A percentile compares a stretch with the other conserved stretches of the same genome.
phyloP scores from a whole-genome alignment of 23 tunicate genomes.

The Halocynthia roretzi region DNA sequence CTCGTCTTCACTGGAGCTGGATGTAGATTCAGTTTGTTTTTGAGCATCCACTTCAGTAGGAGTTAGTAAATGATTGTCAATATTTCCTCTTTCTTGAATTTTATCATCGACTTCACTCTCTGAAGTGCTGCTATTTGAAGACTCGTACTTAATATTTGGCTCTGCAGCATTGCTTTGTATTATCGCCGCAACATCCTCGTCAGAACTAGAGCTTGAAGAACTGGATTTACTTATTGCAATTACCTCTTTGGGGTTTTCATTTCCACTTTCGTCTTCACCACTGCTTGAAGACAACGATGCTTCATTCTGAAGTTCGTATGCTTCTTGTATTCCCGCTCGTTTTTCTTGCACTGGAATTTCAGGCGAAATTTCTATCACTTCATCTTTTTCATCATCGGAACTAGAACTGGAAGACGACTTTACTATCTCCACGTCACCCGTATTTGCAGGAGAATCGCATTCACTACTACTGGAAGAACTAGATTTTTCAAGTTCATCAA shows the following conservation, averaged over 20 bases:
- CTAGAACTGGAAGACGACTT: conserved; percentile 15
- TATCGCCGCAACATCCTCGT: not conserved
- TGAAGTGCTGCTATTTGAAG: not conserved
- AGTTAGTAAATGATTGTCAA: not conserved
- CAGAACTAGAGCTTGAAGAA: not conserved
- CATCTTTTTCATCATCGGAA: conserved; percentile 14
- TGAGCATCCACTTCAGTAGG: not conserved
- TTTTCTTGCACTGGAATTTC: no score
- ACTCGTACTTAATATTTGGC: not conserved
- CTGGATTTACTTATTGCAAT: not conserved
- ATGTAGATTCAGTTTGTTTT: not conserved
- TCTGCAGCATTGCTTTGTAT: not conserved
- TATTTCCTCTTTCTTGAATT: not conserved
- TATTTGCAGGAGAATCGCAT: not conserved
- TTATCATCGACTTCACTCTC: not conserved
- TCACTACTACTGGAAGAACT: not conserved
- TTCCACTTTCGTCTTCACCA: conserved; percentile 4
- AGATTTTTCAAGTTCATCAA: conserved; percentile 1
- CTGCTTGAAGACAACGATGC: conserved; percentile 15
- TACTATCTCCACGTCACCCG: not conserved
- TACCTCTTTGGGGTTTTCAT: not conserved
- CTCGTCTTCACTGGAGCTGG: conserved; percentile 6
- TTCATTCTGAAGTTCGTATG: not conserved
- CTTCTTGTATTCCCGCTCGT: not conserved
- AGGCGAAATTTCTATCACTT: no score